Evolutionary conservation across 2,113 vertebrate genomes (phyloP).

Genomic region (Cololabis saira): DNA sequence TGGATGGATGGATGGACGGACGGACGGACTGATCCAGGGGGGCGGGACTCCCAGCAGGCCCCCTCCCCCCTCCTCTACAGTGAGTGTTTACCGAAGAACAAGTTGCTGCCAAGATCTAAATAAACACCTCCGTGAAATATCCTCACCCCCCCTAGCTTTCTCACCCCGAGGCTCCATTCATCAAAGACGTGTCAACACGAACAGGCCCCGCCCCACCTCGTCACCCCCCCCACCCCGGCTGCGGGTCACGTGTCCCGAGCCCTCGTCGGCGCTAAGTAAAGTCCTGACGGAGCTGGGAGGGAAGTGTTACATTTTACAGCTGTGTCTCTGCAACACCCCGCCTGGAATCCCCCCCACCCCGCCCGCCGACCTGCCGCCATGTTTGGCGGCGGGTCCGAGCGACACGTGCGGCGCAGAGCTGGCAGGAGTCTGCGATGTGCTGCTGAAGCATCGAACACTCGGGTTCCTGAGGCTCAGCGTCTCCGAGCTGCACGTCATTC

Average conservation of each 20-base stretch:
- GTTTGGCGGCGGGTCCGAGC: constrained; percentile 3
- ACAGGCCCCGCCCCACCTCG: constrained; percentile 1
- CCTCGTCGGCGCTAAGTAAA: constrained; percentile 56
- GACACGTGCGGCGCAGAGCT: constrained; percentile 28
- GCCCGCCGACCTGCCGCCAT: background rate
- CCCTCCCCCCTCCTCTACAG: constrained; percentile 45
- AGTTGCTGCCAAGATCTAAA: constrained; percentile 59
- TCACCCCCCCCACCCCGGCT: constrained; percentile 20
- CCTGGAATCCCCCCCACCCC: constrained; percentile 18
- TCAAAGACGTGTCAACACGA: constrained; percentile 38
- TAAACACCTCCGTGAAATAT: constrained; percentile 62
- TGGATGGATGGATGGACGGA: too few species aligned
- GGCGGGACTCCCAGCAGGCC: too few species aligned
- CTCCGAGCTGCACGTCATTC: too few species aligned
- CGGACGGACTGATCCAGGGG: too few species aligned
- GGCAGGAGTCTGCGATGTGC: constrained; percentile 19
- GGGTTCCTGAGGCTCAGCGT: too few species aligned
- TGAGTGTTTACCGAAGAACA: constrained; percentile 66
- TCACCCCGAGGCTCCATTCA: constrained; percentile 51
- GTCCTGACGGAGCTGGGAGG: constrained; percentile 48
- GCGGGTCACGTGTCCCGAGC: constrained; percentile 27
- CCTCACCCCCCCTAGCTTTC: too few species aligned
- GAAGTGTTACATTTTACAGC: constrained; percentile 68
- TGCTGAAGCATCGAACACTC: too few species aligned
- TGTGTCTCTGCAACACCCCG: constrained; percentile 43